Evolutionary conservation across 2,888 invertebrate genomes (phyloP).

Genomic region (Temnothorax rugatulus): DNA sequence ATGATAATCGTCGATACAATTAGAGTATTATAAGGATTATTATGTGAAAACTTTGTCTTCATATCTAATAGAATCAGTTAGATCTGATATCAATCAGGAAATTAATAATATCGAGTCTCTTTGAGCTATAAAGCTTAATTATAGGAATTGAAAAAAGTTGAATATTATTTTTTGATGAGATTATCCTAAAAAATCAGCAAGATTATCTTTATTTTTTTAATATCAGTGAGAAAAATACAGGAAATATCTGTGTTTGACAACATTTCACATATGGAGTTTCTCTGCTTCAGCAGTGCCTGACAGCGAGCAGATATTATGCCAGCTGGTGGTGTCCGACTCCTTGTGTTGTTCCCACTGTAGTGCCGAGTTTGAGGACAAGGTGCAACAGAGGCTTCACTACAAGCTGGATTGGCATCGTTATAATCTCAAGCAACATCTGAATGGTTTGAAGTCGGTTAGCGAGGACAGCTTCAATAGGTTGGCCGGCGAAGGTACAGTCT

Average conservation of each 20-base stretch:
- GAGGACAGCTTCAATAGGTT: constrained; percentile 88
- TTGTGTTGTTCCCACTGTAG: constrained; percentile 88
- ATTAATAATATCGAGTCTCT: background rate
- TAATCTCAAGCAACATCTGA: constrained; percentile 91
- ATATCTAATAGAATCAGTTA: background rate
- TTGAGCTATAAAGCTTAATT: background rate
- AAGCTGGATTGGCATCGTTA: constrained; percentile 95
- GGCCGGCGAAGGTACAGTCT: constrained; percentile 82
- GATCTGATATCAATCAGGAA: background rate
- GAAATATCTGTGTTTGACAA: background rate
- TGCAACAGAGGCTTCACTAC: constrained; percentile 91
- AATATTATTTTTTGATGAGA: background rate
- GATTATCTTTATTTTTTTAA: background rate
- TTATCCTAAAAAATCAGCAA: background rate
- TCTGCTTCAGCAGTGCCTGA: constrained; percentile 73
- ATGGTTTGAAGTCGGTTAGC: constrained; percentile 87
- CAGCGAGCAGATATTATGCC: constrained; percentile 73
- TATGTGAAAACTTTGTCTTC: background rate
- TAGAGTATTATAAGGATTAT: background rate
- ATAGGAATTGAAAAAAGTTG: background rate
- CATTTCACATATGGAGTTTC: background rate
- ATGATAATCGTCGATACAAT: background rate
- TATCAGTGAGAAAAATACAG: background rate
- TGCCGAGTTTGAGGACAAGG: constrained; percentile 87
- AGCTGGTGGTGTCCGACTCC: constrained; percentile 85